Conservation (phyloP, 2,113 vertebrate genomes). For the Pogona vitticeps region DNA sequence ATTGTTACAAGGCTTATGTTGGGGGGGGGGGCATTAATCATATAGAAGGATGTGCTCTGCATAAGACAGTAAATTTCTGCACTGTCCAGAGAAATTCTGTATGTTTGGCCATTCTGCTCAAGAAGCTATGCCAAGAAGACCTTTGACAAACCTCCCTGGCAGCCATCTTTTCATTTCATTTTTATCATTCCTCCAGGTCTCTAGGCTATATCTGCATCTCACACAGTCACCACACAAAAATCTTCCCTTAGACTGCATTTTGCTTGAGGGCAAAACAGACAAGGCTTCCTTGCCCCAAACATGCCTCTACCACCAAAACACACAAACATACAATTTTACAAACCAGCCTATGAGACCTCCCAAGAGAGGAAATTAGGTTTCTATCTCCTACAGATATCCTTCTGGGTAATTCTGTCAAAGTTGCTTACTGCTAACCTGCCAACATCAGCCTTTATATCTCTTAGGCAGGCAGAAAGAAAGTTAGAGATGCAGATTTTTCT, state of each 20-base stretch:
- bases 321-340: conserved; percentile 22
- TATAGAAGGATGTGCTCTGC: not conserved
- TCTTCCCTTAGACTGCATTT: conserved; percentile 5
- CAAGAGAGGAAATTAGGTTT: conserved; percentile 42
- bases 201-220: conserved; percentile 19
- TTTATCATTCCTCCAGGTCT: conserved; percentile 4
- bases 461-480: not conserved
- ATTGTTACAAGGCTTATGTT: not conserved
- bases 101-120: not conserved
- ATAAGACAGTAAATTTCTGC: not conserved
- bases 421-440: not conserved
- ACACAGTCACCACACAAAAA: fast-evolving
- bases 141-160: not conserved
- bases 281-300: conserved; percentile 42
- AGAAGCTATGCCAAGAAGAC: not conserved
- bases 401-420: conserved; percentile 53
- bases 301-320: not conserved
- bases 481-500: conserved; percentile 29
- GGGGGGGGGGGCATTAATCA: not conserved
- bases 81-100: not conserved
- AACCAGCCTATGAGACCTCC: conserved; percentile 23
- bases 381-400: conserved; percentile 31
- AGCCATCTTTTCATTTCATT: not conserved
- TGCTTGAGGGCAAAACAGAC: fast-evolving
- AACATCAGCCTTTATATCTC: conserved; percentile 34